Percentiles rank a stretch among this genome's conserved stretches.
phyloP scores from a whole-genome alignment of 2,797 vertebrate genomes.

The Darevskia mixta region DNA sequence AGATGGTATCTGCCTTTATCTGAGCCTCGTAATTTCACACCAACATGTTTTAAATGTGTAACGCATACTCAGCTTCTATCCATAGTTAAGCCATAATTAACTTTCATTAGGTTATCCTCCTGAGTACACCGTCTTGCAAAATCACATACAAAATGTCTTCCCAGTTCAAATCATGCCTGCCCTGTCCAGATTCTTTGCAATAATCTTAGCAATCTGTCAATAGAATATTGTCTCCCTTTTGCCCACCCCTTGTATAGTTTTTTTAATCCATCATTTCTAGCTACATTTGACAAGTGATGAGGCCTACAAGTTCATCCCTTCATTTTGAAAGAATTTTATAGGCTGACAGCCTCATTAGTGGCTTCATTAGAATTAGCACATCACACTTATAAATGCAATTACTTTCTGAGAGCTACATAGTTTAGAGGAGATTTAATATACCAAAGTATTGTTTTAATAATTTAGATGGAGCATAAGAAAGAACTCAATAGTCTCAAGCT shows the following conservation, averaged over 20 bases:
- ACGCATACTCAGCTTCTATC: not conserved
- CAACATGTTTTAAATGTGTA: conserved; percentile 4
- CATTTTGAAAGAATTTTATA: not conserved
- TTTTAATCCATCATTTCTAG: not conserved
- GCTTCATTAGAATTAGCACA: conserved; percentile 15
- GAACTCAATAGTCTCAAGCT: conserved; percentile 50
- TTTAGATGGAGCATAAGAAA: conserved; percentile 51
- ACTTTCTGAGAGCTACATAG: conserved; percentile 50
- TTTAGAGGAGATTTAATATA: conserved; percentile 64
- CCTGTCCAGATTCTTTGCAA: not conserved
- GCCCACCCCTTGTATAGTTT: not conserved
- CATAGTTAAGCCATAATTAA: not conserved
- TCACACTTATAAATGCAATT: conserved; percentile 50
- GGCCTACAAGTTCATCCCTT: conserved; percentile 25
- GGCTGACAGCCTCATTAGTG: not conserved
- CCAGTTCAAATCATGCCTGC: not conserved
- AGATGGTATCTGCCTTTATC: not conserved
- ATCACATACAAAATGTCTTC: not conserved
- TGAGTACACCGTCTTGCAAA: not conserved
- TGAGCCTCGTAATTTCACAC: not conserved
- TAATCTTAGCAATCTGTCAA: not conserved
- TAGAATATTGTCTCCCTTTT: not conserved
- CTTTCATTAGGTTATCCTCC: not conserved
- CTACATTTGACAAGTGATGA: not conserved
- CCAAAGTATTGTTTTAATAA: conserved; percentile 50